These are phyloP conservation scores for Ostrea edulis DNA, from an alignment of 1,140 invertebrate species.

Conservation along the genomic window DNA sequence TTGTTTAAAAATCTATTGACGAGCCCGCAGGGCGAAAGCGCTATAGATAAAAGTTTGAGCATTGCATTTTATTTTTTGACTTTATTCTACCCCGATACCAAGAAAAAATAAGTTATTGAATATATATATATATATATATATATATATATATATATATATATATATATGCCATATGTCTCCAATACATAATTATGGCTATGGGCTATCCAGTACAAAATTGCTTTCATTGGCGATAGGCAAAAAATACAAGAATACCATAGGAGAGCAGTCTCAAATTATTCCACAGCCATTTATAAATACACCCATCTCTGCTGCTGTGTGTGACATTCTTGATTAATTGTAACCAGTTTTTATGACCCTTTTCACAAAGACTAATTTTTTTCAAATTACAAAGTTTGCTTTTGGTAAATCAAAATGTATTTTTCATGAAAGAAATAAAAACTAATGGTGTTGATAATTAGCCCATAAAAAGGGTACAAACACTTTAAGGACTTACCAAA, in stretches of 20 bases:
- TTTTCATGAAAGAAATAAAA: background rate
- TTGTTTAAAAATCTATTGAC: too few relatives aligned
- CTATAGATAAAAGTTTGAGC: too few relatives aligned
- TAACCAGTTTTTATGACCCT: background rate
- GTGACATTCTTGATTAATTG: background rate
- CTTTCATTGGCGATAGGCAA: background rate
- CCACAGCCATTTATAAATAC: background rate
- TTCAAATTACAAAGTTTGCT: background rate
- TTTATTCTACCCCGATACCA: too few relatives aligned
- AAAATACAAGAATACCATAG: background rate
- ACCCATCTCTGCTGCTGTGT: background rate
- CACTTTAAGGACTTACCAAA: conserved; percentile 45
- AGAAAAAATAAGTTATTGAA: too few relatives aligned
- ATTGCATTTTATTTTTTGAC: too few relatives aligned
- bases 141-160: too few relatives aligned
- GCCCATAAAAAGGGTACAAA: background rate
- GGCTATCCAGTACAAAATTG: background rate
- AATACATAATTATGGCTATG: background rate
- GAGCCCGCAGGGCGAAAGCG: too few relatives aligned
- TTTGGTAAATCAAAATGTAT: background rate
- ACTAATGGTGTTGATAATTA: background rate
- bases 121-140: too few relatives aligned
- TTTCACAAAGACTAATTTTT: background rate
- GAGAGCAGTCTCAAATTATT: background rate
- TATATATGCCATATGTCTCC: conserved; percentile 12